Conservation (phyloP, 2,888 invertebrate species). For the Cistogaster globosa region DNA sequence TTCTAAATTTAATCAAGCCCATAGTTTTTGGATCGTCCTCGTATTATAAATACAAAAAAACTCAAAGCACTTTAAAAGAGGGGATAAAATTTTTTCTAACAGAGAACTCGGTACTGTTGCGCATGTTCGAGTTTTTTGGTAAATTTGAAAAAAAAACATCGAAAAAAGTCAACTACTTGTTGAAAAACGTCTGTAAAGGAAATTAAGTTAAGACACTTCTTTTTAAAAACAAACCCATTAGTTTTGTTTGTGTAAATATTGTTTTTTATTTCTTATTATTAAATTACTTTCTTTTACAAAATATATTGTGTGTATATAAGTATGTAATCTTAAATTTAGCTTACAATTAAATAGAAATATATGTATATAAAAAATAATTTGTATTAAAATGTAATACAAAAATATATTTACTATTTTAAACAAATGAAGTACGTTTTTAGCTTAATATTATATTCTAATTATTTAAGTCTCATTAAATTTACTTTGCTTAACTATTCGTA, state of each 20-base stretch:
- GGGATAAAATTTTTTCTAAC: background rate
- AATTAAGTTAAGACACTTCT: background rate
- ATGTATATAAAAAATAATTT: conserved; percentile 18
- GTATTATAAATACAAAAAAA: no score
- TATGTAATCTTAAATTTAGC: conserved; percentile 33
- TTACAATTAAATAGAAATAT: conserved; percentile 16
- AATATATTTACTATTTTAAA: background rate
- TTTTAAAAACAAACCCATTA: background rate
- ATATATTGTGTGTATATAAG: background rate
- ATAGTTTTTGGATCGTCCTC: no score
- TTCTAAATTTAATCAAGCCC: no score
- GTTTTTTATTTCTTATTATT: background rate
- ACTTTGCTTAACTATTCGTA: background rate
- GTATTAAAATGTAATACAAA: conserved; percentile 23
- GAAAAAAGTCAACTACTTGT: conserved; percentile 41
- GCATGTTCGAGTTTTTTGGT: conserved; percentile 45
- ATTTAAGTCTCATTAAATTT: conserved; percentile 43
- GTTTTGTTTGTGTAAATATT: background rate
- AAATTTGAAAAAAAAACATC: background rate
- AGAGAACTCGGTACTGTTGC: conserved; percentile 31
- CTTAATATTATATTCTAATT: no score
- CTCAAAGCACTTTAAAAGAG: no score
- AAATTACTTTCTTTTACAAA: background rate
- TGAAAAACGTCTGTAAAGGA: background rate
- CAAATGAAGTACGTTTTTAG: no score